A percentile compares a stretch with the other conserved stretches of the same genome.
phyloP scores from a whole-genome alignment of 2,797 vertebrate species.

The Nothura maculosa region DNA sequence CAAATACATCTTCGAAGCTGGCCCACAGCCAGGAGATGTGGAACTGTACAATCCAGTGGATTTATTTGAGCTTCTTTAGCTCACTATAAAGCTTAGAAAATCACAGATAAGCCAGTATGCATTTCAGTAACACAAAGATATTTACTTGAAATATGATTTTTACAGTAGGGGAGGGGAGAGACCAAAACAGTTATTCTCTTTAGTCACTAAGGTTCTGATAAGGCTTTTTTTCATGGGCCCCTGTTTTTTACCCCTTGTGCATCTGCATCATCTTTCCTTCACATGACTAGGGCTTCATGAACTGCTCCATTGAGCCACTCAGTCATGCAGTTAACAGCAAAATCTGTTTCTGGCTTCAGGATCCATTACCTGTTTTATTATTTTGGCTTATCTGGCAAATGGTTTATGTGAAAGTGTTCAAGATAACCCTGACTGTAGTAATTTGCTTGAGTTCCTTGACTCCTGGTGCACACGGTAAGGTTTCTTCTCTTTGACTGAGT shows the following conservation, averaged over 20 bases:
- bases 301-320: background rate
- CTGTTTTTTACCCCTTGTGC: background rate
- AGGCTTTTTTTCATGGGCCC: accelerated
- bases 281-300: background rate
- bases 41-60: background rate
- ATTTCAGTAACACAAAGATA: background rate
- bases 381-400: background rate
- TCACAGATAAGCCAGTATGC: background rate
- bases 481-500: background rate
- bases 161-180: background rate
- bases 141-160: background rate
- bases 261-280: background rate
- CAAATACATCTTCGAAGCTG: background rate
- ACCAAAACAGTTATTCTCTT: background rate
- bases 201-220: background rate
- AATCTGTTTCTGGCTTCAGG: background rate
- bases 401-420: background rate
- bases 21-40: background rate
- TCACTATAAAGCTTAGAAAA: background rate
- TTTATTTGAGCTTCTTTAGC: background rate
- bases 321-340: background rate
- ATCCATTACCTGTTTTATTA: background rate
- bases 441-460: background rate
- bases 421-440: background rate
- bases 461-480: background rate